Evolutionary conservation across 92 coral and sea anemone species (phyloP).

Genomic region (Porites evermanni): DNA sequence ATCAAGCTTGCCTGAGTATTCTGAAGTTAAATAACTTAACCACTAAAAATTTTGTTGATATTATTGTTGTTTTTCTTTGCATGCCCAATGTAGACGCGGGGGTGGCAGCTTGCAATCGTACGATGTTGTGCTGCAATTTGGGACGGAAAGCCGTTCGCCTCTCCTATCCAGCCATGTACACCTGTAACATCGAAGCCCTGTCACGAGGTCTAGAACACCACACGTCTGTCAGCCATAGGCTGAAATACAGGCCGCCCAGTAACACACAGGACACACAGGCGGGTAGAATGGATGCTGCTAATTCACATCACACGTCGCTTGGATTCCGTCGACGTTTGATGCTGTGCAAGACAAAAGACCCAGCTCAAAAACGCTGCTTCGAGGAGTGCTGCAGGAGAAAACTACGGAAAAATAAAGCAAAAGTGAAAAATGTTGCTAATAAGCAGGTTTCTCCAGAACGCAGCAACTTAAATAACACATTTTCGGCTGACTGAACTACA

Average conservation of each 20-base stretch:
- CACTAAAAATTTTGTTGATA: background rate
- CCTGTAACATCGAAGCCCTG: slow-evolving; percentile 72
- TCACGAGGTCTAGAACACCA: slow-evolving; percentile 65
- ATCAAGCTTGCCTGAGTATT: background rate
- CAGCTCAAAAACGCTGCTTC: slow-evolving; percentile 51
- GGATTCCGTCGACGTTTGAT: slow-evolving; percentile 62
- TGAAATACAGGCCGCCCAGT: slow-evolving; percentile 23
- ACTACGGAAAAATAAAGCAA: slow-evolving; percentile 9
- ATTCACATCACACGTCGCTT: slow-evolving; percentile 29
- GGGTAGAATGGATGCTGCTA: slow-evolving; percentile 44
- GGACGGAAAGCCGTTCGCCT: slow-evolving; percentile 78
- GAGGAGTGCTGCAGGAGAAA: slow-evolving; percentile 55
- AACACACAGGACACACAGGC: background rate
- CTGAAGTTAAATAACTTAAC: too few relatives aligned
- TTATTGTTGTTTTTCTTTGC: background rate
- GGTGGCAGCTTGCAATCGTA: background rate
- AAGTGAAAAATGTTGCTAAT: background rate
- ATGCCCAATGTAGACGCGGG: background rate
- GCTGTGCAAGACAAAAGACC: slow-evolving; percentile 33
- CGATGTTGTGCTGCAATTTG: slow-evolving; percentile 57
- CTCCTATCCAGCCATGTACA: slow-evolving; percentile 50
- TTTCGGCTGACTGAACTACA: background rate
- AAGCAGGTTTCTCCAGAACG: background rate
- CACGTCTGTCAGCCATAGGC: slow-evolving; percentile 67
- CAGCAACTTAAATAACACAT: background rate